Base-by-base conservation (phyloP, 2,113 vertebrate genomes). In the Xenopus borealis region DNA sequence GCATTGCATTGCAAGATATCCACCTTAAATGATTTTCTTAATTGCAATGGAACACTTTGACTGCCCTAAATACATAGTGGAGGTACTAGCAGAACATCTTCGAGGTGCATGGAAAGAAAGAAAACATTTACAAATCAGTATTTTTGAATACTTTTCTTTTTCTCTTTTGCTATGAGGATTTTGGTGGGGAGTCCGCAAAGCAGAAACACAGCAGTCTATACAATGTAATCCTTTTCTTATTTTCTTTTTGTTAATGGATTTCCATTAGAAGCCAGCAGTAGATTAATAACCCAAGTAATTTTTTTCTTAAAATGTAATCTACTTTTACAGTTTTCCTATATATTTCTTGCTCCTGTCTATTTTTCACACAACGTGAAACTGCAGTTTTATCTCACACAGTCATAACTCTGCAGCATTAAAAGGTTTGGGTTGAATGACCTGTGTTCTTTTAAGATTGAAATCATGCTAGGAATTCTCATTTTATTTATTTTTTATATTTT, bases 241-340 rank as follows among this genome's bases (percentile, higher is more conserved):
- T 74, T 66, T 59, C 72, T 66, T 3, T 73, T 72, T 27, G 23
- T 74, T 74, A 74, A 59, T 74, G 53, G 63, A 12, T 59, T 72
- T 66, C n/a, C 72, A 74, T 74, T 66, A 74, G 30, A 59, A 66
- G 33, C 63, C 64, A 59, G 72, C 63, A 47, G 72, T 66, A 63
- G 19, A 63, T 55, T 72, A 72, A 72, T 72, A 72, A 65, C n/a
- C 20, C 59, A 46, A 57, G 62, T 46, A 45, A 40, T 52, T 61
- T 65, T n/a, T 74, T 74, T 72, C 27, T 59, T 66, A 45, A 66
- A 19, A 59, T 66, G 52, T 74, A 66, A 66, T 74, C 53, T 74
- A 33, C 27, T 66, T 66, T 58, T n/a, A 74, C 63, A 66, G 55
- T 65, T 74, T 74, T 14, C 30, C 63, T 30, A 12, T 64, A 20